These are phyloP conservation scores for Otolemur crassicaudatus DNA, from an alignment of 2,797 vertebrate genomes.

Conservation along the genomic window DNA sequence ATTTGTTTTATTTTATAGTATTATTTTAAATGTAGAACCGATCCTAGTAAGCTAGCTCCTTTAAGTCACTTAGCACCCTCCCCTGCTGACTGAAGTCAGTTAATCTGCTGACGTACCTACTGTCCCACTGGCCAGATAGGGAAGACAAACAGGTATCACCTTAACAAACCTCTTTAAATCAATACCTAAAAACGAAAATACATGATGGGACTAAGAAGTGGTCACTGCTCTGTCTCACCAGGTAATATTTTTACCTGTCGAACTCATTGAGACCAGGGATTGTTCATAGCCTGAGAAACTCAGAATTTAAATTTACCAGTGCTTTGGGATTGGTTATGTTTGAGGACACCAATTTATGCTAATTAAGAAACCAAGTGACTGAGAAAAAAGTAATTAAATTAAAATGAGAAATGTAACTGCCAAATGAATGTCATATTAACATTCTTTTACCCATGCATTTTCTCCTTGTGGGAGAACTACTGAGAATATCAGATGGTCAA, in stretches of 20 bases:
- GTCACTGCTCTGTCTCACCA: neutral
- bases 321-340: neutral
- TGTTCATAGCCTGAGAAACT: neutral
- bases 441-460: neutral
- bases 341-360: neutral
- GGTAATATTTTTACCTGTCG: neutral
- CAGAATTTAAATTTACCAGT: neutral
- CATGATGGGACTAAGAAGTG: neutral
- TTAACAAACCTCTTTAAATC: neutral
- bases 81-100: neutral
- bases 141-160: neutral
- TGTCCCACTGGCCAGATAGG: neutral
- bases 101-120: neutral
- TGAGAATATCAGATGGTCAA: slow-evolving; percentile 28
- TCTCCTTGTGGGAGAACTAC: neutral
- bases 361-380: neutral
- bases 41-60: neutral
- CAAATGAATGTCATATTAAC: neutral
- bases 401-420: neutral
- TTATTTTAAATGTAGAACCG: slow-evolving; percentile 4
- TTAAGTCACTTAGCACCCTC: neutral
- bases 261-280: neutral
- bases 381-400: slow-evolving; percentile 12
- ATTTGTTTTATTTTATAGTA: neutral
- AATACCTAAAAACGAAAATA: neutral